Conservation (phyloP, 2,797 vertebrate genomes). For the Cyclura pinguis region DNA sequence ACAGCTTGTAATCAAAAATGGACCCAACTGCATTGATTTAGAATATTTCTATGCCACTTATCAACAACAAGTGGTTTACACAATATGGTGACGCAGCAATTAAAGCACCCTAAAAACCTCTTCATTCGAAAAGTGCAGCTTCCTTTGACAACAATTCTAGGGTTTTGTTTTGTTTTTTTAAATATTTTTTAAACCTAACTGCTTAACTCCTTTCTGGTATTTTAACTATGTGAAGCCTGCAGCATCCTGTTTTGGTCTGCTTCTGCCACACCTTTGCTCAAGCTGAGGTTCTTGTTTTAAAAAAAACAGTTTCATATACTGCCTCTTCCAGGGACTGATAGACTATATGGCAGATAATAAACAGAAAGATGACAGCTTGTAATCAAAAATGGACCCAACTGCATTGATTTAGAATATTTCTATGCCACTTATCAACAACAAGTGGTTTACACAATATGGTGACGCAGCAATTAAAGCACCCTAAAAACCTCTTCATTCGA, state of each 20-base stretch:
- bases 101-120: not conserved
- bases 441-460: too few relatives aligned
- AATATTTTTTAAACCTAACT: not conserved
- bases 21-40: not conserved
- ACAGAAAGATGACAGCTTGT: not conserved
- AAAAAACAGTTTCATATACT: not conserved
- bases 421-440: not conserved
- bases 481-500: not conserved
- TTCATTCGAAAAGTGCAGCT: not conserved
- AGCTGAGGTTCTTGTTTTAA: not conserved
- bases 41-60: not conserved
- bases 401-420: not conserved
- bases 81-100: not conserved
- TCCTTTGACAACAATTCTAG: not conserved
- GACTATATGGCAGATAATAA: not conserved
- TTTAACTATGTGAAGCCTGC: slow-evolving; percentile 22
- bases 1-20: not conserved
- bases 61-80: too few relatives aligned
- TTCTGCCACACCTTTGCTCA: not conserved
- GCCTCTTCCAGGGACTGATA: not conserved
- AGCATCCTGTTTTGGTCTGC: slow-evolving; percentile 70
- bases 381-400: not conserved
- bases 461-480: not conserved
- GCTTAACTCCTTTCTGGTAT: not conserved
- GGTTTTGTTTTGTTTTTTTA: not conserved